Evolutionary conservation across 2,888 invertebrate genomes (phyloP).

Genomic region (Trachelus stipa): DNA sequence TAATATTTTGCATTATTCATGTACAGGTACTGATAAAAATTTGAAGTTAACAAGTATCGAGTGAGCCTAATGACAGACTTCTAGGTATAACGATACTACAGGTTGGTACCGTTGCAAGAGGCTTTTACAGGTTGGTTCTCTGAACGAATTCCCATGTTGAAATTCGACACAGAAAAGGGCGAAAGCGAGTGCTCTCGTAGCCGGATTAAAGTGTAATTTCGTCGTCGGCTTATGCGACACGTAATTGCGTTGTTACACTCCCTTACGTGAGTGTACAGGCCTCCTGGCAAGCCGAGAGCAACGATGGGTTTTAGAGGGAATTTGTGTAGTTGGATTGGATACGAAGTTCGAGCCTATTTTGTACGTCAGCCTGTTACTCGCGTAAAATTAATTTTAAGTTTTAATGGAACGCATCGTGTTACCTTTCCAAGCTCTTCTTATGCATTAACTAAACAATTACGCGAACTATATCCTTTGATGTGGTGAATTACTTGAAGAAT

Average conservation of each 20-base stretch:
- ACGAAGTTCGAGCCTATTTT: conserved; percentile 51
- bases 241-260: conserved; percentile 62
- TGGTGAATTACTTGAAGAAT: too few relatives aligned
- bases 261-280: conserved; percentile 41
- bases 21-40: too few relatives aligned
- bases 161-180: conserved; percentile 18
- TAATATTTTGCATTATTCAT: too few relatives aligned
- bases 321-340: conserved; percentile 59
- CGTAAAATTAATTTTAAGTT: conserved; percentile 58
- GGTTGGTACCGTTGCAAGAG: too few relatives aligned
- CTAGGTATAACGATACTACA: too few relatives aligned
- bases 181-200: conserved; percentile 20
- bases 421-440: conserved; percentile 33
- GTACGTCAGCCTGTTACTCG: conserved; percentile 40
- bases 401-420: conserved; percentile 53
- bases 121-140: background rate
- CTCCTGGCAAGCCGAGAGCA: conserved; percentile 24
- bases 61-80: too few relatives aligned
- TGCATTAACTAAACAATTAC: too few relatives aligned
- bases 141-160: conserved; percentile 11
- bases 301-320: conserved; percentile 50
- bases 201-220: conserved; percentile 60
- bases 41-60: too few relatives aligned
- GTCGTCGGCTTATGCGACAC: conserved; percentile 58
- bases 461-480: too few relatives aligned